These are phyloP conservation scores for Drosophila micromelanica DNA, from an alignment of 1,140 invertebrate species.

Conservation along the genomic window DNA sequence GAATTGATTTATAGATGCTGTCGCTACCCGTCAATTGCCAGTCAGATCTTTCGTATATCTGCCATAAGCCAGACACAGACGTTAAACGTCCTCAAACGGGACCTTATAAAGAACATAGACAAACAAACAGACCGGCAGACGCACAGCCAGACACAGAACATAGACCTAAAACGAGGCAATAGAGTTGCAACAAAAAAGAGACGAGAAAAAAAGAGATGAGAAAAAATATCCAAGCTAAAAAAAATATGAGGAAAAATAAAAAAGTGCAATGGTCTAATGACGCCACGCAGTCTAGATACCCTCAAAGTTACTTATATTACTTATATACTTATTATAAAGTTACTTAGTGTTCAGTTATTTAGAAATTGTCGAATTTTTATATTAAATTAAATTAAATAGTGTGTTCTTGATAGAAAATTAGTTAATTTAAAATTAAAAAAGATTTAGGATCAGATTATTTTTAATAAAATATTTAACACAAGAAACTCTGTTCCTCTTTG, in stretches of 20 bases:
- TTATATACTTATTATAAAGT: too few relatives aligned
- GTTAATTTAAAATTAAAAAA: too few relatives aligned
- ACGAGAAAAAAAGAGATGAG: constrained; percentile 25
- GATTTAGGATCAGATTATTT: too few relatives aligned
- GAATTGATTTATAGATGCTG: constrained; percentile 32
- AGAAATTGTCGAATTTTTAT: too few relatives aligned
- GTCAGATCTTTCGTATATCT: neutral
- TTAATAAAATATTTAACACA: too few relatives aligned
- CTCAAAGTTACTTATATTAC: neutral
- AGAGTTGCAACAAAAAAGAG: constrained; percentile 34
- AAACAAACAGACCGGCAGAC: constrained; percentile 1
- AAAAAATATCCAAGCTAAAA: neutral
- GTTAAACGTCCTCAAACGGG: constrained; percentile 36
- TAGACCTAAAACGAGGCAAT: constrained; percentile 38
- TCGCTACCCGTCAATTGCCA: constrained; percentile 6
- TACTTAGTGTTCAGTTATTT: too few relatives aligned
- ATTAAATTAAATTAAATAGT: too few relatives aligned
- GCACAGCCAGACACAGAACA: constrained; percentile 18
- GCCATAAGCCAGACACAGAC: constrained; percentile 35
- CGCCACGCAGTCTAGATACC: constrained; percentile 1
- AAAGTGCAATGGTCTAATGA: neutral
- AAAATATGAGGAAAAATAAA: neutral
- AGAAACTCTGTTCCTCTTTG: too few relatives aligned
- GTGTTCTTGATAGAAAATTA: too few relatives aligned
- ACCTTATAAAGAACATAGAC: constrained; percentile 33